Evolutionary conservation across 2,113 vertebrate species (phyloP), one percentile per base, ranked within the genome.

Genomic region (Boleophthalmus pectinirostris): DNA sequence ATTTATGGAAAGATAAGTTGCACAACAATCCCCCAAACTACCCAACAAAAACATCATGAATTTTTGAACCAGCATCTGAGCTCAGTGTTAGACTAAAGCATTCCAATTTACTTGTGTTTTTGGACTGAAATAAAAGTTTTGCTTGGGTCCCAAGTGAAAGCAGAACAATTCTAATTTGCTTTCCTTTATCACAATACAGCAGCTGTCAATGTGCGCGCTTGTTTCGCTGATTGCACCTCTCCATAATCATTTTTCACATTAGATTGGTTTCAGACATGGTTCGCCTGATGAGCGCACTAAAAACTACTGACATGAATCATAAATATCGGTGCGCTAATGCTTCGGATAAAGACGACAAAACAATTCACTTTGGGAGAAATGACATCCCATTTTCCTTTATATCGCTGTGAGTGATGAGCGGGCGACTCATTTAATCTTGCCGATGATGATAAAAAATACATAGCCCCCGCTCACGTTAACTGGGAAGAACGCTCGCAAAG

Each of bases 381-480:
- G 38, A 67, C 56, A 33, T n/a, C 33, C 35, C 61, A 46, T 74
- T 66, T 56, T 53, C 45, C 72, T 72, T 60, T 61, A 57, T 78
- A 75, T 84, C 68, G 72, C 1, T 70, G 56, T 78, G 72, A 80
- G 29, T 70, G 35, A 82, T 66, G 70, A 82, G 38, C 68, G 49
- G 14, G 14, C 65, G 38, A 75, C 69, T 83, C 72, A 68, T 66
- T 86, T 74, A 53, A 72, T 80, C 70, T 72, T 24, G 57, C 70
- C 82, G 86, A 82, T 73, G 70, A 77, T 72, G 71, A 58, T 70
- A 75, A 71, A 84, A 60, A 80, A 84, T 68, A 76, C 73, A 81
- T 66, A 58, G 79, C 87, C 75, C 24, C 45, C 58, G 64, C 53
- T 29, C 14, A 66, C n/a, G 73, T 69, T 69, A 65, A 82, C n/a